Base-by-base conservation (phyloP, 1,140 invertebrate genomes). In the Hyposmocoma kahamanoa region DNA sequence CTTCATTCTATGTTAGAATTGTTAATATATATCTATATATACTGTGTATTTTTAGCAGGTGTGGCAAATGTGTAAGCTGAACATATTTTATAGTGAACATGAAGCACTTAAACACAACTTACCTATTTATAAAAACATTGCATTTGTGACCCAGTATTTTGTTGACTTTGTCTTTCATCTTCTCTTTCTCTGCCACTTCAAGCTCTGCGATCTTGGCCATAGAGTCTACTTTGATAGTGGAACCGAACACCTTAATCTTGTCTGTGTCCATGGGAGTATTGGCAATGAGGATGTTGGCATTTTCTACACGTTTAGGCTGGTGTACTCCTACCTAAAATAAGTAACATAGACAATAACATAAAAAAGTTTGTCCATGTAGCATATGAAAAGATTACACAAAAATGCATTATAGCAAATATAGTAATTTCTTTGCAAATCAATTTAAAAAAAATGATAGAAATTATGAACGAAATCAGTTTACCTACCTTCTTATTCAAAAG, bases 181-280 rank as follows among this genome's bases (percentile, higher is more conserved):
- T 99, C 72, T 99, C 96, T 80, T 99, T 99, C 72, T 99, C 98
- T 17, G 98, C 98, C 20, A 95, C 72, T 88, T 99, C 98, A 39
- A 99, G 85, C 76, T 99, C 98, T 11, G 98, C 98, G 50, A 99
- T 97, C 85, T 99, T 99, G 1, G 98, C 94, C 88, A 99, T 93
- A 0, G 97, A 98, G 84, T 99, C 98, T 0, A 99, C 98, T 68
- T 96, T 93, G 47, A 99, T 97, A 59, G 96, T 92, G 11, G 97
- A 98, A 44, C 98, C 98, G 89, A 99, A 99, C n/a, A 99, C 95
- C 90, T 99, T 99, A 57, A 99, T 98, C 88, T 99, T 99, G 72
- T 99, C 98, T 15, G 97, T 98, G 82, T 99, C 98, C 98, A 99
- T 99, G 0, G 98, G 96, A 24, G 98, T 99, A 75, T 99, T 99